Base-by-base conservation (phyloP, 2,113 vertebrate genomes). In the rabbit (Oryctolagus cuniculus) region DNA sequence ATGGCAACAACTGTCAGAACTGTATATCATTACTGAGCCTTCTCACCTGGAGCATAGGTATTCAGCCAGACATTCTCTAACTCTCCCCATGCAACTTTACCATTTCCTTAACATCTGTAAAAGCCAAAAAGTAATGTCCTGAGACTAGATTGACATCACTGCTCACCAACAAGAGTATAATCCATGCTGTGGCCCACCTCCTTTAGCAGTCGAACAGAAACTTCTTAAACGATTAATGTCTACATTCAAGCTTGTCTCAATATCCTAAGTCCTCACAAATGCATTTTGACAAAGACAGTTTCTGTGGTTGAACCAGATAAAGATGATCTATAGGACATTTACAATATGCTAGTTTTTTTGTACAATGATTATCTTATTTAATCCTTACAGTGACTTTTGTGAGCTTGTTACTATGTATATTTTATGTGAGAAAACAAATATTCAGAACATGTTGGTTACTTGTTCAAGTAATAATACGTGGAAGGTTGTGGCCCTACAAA, bases 401-500 rank as follows among this genome's bases (percentile, higher is more conserved):
- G 55, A 89, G 16, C 21, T 90, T 88, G 12, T 29, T 34, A 5
- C 3, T 74, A 8, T 22, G 8, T 70, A 85, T 87, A 74, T 87
- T 55, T 31, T 58, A 90, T 67, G 36, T 55, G 11, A 90, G 10
- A 86, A 61, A 89, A n/a, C 4, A 44, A 78, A 85, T 21, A 27
- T 66, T 17, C 67, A 64, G 55, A 58, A 58, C 55, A 58, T 21
- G 55, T 58, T 58, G 19, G 19, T 58, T 19, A 17, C 55, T 58
- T 58, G 19, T 10, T 61, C 58, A 70, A 67, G 4, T 44, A 77
- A 64, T 34, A 78, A 24, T 36, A 74, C 78, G 34, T 21, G 53
- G 2, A 69, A 4, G 16, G 2, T 2, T 10, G 0, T 19, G 55
- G 22, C 3, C 9, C 9, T 77, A 4, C 13, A n/a, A 38, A n/a